phyloP scores from a whole-genome alignment of 2,888 invertebrate genomes.

The Escarpia spicata region DNA sequence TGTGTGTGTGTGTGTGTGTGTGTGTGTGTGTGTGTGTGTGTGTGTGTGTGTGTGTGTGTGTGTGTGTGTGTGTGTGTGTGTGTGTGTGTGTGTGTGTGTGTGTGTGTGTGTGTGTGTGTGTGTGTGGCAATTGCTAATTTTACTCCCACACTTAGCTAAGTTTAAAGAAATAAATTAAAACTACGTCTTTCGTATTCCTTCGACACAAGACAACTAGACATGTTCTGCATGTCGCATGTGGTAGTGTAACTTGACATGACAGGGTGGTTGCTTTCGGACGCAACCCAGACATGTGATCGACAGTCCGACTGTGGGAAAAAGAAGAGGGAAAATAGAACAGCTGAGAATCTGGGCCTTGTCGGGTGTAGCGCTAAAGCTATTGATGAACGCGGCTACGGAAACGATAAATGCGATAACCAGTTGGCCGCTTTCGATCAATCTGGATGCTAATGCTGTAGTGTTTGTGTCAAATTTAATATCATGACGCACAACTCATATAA shows the following conservation, averaged over 20 bases:
- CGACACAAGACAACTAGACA: background rate
- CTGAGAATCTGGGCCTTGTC: background rate
- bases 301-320: background rate
- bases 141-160: no score
- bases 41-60: no score
- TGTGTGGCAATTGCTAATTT: no score
- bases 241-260: background rate
- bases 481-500: background rate
- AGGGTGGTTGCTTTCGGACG: background rate
- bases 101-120: no score
- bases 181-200: no score
- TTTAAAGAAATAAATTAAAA: no score
- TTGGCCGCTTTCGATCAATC: background rate
- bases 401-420: background rate
- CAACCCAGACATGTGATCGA: background rate
- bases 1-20: no score
- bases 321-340: conserved; percentile 6
- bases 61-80: no score
- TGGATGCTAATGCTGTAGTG: background rate
- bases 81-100: no score
- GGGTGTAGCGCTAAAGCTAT: background rate
- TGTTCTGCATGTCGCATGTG: background rate
- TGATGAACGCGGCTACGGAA: background rate
- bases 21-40: no score
- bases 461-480: background rate